These are phyloP conservation scores for Menidia menidia DNA, from an alignment of 2,797 vertebrate species.

Conservation along the genomic window DNA sequence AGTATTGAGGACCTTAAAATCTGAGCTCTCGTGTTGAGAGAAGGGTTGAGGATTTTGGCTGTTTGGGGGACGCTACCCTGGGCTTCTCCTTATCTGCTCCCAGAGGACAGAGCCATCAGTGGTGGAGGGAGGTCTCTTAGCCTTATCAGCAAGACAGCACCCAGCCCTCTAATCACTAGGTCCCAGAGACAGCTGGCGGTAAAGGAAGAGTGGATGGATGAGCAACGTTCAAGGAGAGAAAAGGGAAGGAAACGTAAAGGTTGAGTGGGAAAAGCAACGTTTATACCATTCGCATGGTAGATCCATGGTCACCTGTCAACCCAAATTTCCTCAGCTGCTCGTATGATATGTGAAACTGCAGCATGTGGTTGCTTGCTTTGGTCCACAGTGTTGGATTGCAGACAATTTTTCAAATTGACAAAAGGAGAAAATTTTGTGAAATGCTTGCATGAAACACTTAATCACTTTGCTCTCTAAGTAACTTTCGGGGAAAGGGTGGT, in stretches of 20 bases:
- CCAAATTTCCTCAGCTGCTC: slow-evolving; percentile 1
- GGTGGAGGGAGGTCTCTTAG: slow-evolving; percentile 58
- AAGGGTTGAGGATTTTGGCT: slow-evolving; percentile 30
- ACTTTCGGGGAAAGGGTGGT: no score
- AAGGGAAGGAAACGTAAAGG: slow-evolving; percentile 2
- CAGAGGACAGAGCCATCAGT: slow-evolving; percentile 64
- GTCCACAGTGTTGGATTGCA: no score
- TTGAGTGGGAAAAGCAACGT: slow-evolving; percentile 30
- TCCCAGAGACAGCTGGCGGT: slow-evolving; percentile 74
- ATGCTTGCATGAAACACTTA: no score
- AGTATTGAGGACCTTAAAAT: slow-evolving; percentile 26
- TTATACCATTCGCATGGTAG: slow-evolving; percentile 47
- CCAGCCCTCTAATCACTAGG: slow-evolving; percentile 77
- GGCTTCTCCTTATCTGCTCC: slow-evolving; percentile 40
- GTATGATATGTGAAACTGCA: background rate
- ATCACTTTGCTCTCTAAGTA: no score
- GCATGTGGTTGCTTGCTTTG: background rate
- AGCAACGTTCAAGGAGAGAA: slow-evolving; percentile 49
- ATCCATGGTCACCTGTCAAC: background rate
- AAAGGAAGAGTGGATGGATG: slow-evolving; percentile 59
- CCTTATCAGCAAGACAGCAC: slow-evolving; percentile 82
- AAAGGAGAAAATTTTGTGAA: no score
- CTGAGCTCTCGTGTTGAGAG: slow-evolving; percentile 23
- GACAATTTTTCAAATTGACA: no score
- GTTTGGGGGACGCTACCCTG: slow-evolving; percentile 47